Conservation (phyloP, 2,888 invertebrate genomes). For the Atethmia centrago region DNA sequence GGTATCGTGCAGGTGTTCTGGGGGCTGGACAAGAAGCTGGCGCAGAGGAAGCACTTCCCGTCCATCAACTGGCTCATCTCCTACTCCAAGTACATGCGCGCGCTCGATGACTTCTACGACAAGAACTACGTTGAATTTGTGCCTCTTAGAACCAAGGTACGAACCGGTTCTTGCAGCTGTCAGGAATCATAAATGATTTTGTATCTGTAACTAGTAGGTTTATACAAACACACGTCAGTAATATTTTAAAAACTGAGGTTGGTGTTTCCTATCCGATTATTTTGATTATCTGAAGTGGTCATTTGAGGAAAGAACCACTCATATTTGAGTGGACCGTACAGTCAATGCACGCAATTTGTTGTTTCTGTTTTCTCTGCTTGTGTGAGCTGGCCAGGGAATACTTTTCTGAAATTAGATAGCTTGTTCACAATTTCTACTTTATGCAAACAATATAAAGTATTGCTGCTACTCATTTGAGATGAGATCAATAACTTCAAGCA, state of each 20-base stretch:
- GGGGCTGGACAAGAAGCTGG: conserved; percentile 99
- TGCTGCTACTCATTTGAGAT: background rate
- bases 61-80: conserved; percentile 99
- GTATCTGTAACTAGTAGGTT: too few relatives aligned
- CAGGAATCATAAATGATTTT: too few relatives aligned
- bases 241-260: too few relatives aligned
- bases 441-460: background rate
- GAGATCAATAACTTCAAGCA: background rate
- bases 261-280: too few relatives aligned
- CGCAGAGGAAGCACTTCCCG: conserved; percentile 99
- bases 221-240: too few relatives aligned
- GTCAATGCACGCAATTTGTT: background rate
- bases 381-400: background rate
- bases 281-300: too few relatives aligned
- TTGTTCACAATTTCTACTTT: background rate
- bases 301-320: too few relatives aligned
- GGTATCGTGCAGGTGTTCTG: conserved; percentile 99
- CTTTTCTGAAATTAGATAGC: background rate
- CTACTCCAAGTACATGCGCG: conserved; percentile 99
- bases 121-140: conserved; percentile 99
- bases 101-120: conserved; percentile 99
- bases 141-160: conserved; percentile 97
- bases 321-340: too few relatives aligned
- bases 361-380: background rate
- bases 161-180: too few relatives aligned